Evolutionary conservation across 2,888 invertebrate genomes (phyloP).

Genomic region (Dorcus hopei): DNA sequence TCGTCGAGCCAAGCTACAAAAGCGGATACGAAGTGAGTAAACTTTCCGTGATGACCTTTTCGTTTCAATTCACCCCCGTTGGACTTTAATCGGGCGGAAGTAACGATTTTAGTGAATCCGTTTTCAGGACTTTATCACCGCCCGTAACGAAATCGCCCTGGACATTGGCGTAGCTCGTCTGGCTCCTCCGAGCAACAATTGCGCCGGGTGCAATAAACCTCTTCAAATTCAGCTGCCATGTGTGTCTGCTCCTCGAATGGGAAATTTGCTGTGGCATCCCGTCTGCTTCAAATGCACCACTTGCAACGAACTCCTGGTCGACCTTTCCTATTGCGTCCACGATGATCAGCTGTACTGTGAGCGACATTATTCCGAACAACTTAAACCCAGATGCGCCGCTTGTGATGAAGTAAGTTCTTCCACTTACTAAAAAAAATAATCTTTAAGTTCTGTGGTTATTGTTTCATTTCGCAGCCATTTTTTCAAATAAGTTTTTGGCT

Average conservation of each 20-base stretch:
- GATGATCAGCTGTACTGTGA: slow-evolving; percentile 88
- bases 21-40: slow-evolving; percentile 65
- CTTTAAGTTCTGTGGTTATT: background rate
- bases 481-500: too few species aligned
- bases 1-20: slow-evolving; percentile 74
- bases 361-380: slow-evolving; percentile 92
- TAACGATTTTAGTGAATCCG: too few species aligned
- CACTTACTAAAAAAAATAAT: background rate
- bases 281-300: slow-evolving; percentile 87
- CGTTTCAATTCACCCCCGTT: too few species aligned
- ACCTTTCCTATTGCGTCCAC: slow-evolving; percentile 92
- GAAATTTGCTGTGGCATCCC: slow-evolving; percentile 76
- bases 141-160: slow-evolving; percentile 91
- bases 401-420: slow-evolving; percentile 92
- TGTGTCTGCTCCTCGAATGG: slow-evolving; percentile 53
- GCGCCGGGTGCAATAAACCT: slow-evolving; percentile 77
- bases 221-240: slow-evolving; percentile 79
- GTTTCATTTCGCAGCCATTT: too few species aligned
- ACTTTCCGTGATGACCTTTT: background rate
- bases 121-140: slow-evolving; percentile 82
- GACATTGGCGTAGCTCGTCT: slow-evolving; percentile 72
- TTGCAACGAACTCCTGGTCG: slow-evolving; percentile 91
- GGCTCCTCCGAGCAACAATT: slow-evolving; percentile 56
- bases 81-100: too few species aligned
- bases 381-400: slow-evolving; percentile 92